Percentiles rank a stretch among this genome's conserved stretches.
Conservation (phyloP, 2,113 vertebrate species). For the Vulpes vulpes region DNA sequence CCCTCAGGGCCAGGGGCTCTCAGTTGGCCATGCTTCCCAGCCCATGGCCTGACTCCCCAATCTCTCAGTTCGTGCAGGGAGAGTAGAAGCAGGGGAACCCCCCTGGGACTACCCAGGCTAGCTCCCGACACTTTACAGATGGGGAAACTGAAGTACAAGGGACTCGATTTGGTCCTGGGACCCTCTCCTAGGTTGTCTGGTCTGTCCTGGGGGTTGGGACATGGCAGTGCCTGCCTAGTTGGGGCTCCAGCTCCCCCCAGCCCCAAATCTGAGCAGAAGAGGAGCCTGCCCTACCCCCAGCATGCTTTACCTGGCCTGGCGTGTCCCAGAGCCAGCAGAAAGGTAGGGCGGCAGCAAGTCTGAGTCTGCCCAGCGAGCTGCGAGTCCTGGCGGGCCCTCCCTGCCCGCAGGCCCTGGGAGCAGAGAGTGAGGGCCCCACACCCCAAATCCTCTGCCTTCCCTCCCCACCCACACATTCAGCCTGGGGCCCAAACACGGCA, state of each 20-base stretch:
- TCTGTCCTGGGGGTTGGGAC: not conserved
- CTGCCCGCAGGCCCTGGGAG: constrained; percentile 54
- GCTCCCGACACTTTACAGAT: not conserved
- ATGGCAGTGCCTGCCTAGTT: accelerated
- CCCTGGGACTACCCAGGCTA: not conserved
- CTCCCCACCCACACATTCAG: constrained; percentile 63
- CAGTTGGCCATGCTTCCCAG: accelerated
- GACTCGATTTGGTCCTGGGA: not conserved
- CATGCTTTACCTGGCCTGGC: not conserved
- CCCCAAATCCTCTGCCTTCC: constrained; percentile 64
- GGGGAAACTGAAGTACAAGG: not conserved
- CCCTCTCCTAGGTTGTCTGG: not conserved
- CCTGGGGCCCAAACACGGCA: constrained; percentile 79
- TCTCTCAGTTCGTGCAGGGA: not conserved
- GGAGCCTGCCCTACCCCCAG: not conserved
- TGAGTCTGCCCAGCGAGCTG: constrained; percentile 47
- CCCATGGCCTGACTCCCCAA: not conserved
- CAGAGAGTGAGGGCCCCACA: constrained; percentile 23
- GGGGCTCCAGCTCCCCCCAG: not conserved
- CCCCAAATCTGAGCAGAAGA: not conserved
- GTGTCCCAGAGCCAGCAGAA: constrained; percentile 61
- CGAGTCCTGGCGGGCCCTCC: constrained; percentile 56
- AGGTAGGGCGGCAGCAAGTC: constrained; percentile 52
- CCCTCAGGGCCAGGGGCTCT: not conserved
- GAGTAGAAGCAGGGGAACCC: not conserved